Evolutionary conservation across 1,140 invertebrate species (phyloP), one percentile per base, ranked within the genome.

Genomic region (Eupeodes corollae): DNA sequence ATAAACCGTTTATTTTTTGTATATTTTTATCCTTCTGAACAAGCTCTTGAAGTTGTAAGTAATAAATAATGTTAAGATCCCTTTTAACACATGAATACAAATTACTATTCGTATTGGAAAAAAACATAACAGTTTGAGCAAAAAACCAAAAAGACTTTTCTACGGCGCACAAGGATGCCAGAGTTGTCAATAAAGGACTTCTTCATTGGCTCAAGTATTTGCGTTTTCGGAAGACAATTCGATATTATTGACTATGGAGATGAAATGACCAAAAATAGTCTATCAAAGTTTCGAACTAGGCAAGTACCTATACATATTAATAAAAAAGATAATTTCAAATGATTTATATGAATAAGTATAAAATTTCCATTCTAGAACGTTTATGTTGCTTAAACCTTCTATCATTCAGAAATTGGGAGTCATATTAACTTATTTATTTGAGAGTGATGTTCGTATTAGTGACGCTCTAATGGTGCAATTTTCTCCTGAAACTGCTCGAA

Each of bases 211-310:
- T 80, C 80, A 47, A 79, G 80, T 15, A 70, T 92, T 5, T 82
- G 79, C 50, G 79, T 93, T 55, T 80, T 87, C 57, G 82, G 84
- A 6, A 70, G 88, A 38, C 76, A 82, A 52, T 79, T 92, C 35
- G 84, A 80, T 61, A 79, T 92, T 44, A 74, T 78, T 21, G 82
- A 84, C 68, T 91, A 83, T 71, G 87, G 77, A 3, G 85, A 91
- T 71, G 77, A 73, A 47, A 58, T 63, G 19, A 84, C 83, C 0
- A 77, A 70, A 56, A 74, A 69, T 53, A 77, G 73, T 58, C 62
- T 84, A 41, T 72, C 73, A 13, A 73, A 70, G 52, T 70, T 74
- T 56, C 70, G 78, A 48, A 71, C 81, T 68, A 75, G 76, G 82
- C 83, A 70, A 68, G 68, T 60, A 26, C 18, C 14, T 19, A 10